Evolutionary conservation across 2,888 invertebrate species (phyloP).

Genomic region (Brassicogethes aeneus): DNA sequence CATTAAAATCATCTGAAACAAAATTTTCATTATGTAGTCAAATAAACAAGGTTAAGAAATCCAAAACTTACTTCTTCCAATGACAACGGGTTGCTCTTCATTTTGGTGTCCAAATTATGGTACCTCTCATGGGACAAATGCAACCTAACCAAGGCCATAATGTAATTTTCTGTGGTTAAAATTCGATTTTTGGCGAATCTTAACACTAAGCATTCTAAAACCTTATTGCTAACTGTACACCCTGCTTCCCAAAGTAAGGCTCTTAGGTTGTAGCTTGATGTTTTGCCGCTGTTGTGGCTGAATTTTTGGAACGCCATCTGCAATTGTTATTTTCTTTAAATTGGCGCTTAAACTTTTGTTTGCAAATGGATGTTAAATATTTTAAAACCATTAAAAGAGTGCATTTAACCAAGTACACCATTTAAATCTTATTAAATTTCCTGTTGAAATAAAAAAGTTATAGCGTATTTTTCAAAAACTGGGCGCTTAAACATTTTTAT

Average conservation of each 20-base stretch:
- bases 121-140: constrained; percentile 58
- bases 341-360: no score
- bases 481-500: no score
- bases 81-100: constrained; percentile 62
- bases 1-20: constrained; percentile 51
- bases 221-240: constrained; percentile 64
- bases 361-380: no score
- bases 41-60: constrained; percentile 2
- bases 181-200: constrained; percentile 53
- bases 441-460: background rate
- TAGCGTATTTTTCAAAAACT: background rate
- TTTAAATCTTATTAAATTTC: no score
- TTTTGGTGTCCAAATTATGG: constrained; percentile 60
- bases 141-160: constrained; percentile 55
- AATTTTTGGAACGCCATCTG: constrained; percentile 54
- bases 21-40: constrained; percentile 9
- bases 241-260: constrained; percentile 61
- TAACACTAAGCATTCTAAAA: constrained; percentile 60
- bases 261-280: constrained; percentile 54
- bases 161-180: constrained; percentile 52
- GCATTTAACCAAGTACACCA: no score
- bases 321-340: no score
- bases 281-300: constrained; percentile 48
- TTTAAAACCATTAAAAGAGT: no score
- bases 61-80: constrained; percentile 53